phyloP scores from a whole-genome alignment of 2,113 vertebrate genomes.

The Motacilla alba region DNA sequence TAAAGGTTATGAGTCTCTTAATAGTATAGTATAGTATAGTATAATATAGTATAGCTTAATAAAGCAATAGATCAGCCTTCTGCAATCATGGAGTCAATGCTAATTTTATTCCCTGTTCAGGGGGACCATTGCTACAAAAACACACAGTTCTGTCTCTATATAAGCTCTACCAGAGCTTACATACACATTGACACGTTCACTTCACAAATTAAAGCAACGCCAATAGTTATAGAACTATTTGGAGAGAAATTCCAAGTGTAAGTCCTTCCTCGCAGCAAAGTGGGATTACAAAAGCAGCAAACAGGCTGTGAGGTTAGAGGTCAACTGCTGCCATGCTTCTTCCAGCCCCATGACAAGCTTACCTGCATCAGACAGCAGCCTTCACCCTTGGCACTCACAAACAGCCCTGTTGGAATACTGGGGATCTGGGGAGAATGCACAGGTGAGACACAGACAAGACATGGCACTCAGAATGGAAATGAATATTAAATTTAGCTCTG shows the following conservation, averaged over 20 bases:
- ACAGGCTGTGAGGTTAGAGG: not conserved
- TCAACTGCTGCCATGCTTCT: not conserved
- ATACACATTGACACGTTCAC: not conserved
- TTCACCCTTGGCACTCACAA: constrained; percentile 92
- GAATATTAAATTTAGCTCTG: not conserved
- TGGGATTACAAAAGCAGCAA: not conserved
- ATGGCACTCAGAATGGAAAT: constrained; percentile 8
- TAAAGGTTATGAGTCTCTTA: not conserved
- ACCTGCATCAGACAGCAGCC: constrained; percentile 97
- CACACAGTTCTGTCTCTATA: not conserved
- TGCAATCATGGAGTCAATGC: not conserved
- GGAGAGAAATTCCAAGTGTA: not conserved
- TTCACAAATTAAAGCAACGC: not conserved
- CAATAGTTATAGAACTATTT: accelerated
- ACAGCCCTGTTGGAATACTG: constrained; percentile 91
- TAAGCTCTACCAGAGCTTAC: not conserved
- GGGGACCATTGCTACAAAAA: not conserved
- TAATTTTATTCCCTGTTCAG: not conserved
- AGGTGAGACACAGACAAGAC: constrained; percentile 23
- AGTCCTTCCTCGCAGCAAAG: not conserved
- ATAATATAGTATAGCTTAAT: not conserved
- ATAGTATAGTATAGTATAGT: too few species aligned
- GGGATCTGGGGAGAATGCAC: constrained; percentile 80
- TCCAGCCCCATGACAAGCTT: not conserved
- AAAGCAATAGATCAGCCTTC: not conserved